A percentile compares a stretch with the other conserved stretches of the same genome.
Conservation (phyloP, 2,113 vertebrate genomes). For the Corynorhinus townsendii region DNA sequence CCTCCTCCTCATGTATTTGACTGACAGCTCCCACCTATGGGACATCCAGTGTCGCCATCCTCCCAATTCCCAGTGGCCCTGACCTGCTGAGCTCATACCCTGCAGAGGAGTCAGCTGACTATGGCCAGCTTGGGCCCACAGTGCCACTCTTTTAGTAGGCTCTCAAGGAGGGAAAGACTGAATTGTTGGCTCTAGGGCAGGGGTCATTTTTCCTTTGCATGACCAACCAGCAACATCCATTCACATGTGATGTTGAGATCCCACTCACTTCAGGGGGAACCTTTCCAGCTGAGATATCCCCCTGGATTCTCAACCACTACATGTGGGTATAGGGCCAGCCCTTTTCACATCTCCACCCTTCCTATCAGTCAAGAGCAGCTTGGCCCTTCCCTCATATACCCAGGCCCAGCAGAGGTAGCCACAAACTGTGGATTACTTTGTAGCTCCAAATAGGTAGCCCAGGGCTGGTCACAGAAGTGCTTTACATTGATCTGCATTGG, state of each 20-base stretch:
- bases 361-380: neutral
- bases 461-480: neutral
- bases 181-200: neutral
- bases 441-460: neutral
- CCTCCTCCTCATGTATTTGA: neutral
- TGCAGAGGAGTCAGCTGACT: neutral
- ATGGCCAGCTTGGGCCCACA: neutral
- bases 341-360: too few relatives aligned
- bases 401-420: neutral
- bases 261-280: too few relatives aligned
- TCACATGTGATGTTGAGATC: too few relatives aligned
- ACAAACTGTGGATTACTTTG: neutral
- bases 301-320: too few relatives aligned
- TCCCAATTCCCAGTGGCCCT: neutral
- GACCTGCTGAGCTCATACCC: neutral
- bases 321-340: too few relatives aligned
- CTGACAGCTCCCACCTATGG: neutral
- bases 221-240: neutral
- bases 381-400: neutral
- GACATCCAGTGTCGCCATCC: neutral
- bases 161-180: neutral
- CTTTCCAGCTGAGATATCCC: too few relatives aligned
- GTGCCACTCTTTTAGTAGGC: neutral
- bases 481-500: neutral
- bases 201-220: neutral